Base-by-base conservation (phyloP, 2,888 invertebrate genomes). In the Epicampocera succincta region DNA sequence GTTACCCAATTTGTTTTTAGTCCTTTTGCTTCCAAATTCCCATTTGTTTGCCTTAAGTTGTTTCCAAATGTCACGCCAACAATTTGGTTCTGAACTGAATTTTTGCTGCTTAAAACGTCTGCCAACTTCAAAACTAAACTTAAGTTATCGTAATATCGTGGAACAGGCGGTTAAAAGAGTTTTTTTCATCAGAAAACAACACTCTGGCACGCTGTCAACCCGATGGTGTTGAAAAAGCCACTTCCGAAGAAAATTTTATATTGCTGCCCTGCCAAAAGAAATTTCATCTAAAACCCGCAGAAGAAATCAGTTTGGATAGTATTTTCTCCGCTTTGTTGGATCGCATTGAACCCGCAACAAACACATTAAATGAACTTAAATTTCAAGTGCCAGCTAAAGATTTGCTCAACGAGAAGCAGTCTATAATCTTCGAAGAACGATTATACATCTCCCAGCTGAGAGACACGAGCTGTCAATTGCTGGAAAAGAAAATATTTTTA, bases 241-340 rank as follows among this genome's bases (percentile, higher is more conserved):
- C 50, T 3, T 60, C 80, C 0, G 78, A 63, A 5, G 69, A 84
- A 12, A 9, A 15, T 1, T 79, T 82, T 21, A 80, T 84, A 21
- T 56, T 71, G n/a, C 50, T 83, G 11, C 85, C 85, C n/a, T 87
- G 87, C 40, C 86, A 85, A 50, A 84, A 84, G 48, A 38, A 71
- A 60, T 85, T 86, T 0, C 75, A 85, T 48, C 44, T 89, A 8
- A 83, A 83, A 33, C 85, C 89, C 6, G 85, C 88, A 80, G 89
- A 89, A 82, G 89, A 88, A 83, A 89, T 89, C 56, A 89, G 89
- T 82, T 79, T 89, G 19, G 87, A 88, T 15, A 90, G 90, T 71
- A 88, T 89, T 15, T 85, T 89, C 4, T 89, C 90, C 0, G 84
- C 86, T 3, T 5, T 89, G 12, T 60, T 90, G 17, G 73, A 86